Percentiles rank a stretch among this genome's conserved stretches.
Conservation (phyloP, 2,797 vertebrate species). For the Oreortyx pictus region DNA sequence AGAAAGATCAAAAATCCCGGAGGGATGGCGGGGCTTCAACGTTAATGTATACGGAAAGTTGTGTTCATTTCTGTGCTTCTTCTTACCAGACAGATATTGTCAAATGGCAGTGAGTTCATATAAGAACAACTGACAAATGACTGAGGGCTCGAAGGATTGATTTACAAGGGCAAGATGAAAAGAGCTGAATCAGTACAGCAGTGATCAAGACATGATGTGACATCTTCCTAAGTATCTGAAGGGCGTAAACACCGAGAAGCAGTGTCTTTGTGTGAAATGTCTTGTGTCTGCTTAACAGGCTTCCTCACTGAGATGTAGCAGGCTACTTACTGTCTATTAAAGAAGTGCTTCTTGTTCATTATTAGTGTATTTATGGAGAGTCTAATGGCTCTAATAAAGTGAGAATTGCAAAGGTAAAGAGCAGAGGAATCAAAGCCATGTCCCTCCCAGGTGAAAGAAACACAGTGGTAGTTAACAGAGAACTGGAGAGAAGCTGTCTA, state of each 20-base stretch:
- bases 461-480: not conserved
- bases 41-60: conserved; percentile 57
- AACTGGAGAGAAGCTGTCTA: not conserved
- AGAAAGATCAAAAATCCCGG: conserved; percentile 40
- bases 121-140: conserved; percentile 56
- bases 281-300: conserved; percentile 1
- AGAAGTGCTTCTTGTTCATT: not conserved
- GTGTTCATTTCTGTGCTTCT: conserved; percentile 11
- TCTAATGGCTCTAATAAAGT: not conserved
- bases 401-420: not conserved
- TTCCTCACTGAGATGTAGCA: not conserved
- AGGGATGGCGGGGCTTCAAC: not conserved
- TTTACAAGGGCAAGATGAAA: conserved; percentile 69
- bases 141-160: conserved; percentile 67
- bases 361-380: not conserved
- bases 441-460: not conserved
- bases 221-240: conserved; percentile 43
- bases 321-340: not conserved
- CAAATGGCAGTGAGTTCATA: conserved; percentile 46
- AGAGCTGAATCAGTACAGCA: conserved; percentile 63
- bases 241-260: not conserved
- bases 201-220: conserved; percentile 43
- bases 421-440: not conserved
- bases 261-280: conserved; percentile 16
- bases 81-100: conserved; percentile 63